A percentile compares a stretch with the other conserved stretches of the same genome.
phyloP scores from a whole-genome alignment of 2,797 vertebrate species.

The Loriculus beryllinus region DNA sequence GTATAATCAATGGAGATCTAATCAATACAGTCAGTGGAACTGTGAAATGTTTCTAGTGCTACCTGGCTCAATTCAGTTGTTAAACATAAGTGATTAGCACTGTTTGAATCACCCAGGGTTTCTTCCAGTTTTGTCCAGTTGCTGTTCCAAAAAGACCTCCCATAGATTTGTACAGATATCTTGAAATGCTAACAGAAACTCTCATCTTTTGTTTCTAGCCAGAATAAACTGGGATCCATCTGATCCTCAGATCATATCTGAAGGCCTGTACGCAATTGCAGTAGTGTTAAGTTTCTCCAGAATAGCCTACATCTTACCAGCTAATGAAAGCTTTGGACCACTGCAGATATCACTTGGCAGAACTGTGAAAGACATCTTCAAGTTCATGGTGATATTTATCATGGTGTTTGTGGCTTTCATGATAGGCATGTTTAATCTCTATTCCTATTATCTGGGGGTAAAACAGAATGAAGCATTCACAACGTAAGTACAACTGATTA shows the following conservation, averaged over 20 bases:
- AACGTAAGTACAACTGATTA: conserved; percentile 83
- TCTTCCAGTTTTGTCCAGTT: not conserved
- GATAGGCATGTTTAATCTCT: conserved; percentile 99
- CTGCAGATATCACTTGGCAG: conserved; percentile 97
- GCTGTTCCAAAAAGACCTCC: not conserved
- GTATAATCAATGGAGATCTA: not conserved
- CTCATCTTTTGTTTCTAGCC: conserved; percentile 79
- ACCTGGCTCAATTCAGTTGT: not conserved
- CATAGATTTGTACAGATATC: not conserved
- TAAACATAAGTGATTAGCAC: not conserved
- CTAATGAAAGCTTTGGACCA: conserved; percentile 98
- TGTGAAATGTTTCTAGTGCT: not conserved
- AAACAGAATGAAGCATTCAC: conserved; percentile 98
- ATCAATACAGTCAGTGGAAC: not conserved
- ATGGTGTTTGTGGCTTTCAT: conserved; percentile 98
- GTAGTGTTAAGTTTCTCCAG: conserved; percentile 98
- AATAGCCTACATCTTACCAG: conserved; percentile 97
- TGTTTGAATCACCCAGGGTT: not conserved
- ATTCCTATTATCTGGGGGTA: conserved; percentile 94
- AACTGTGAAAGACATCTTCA: conserved; percentile 98
- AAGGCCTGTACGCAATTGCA: conserved; percentile 95
- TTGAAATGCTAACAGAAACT: conserved; percentile 33
- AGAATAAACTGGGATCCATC: conserved; percentile 92
- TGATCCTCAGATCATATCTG: conserved; percentile 95
- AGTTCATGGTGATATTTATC: conserved; percentile 99